A percentile compares a stretch with the other conserved stretches of the same genome.
These are phyloP conservation scores for Herpailurus yagouaroundi DNA, from an alignment of 2,113 vertebrate species.

Conservation along the genomic window DNA sequence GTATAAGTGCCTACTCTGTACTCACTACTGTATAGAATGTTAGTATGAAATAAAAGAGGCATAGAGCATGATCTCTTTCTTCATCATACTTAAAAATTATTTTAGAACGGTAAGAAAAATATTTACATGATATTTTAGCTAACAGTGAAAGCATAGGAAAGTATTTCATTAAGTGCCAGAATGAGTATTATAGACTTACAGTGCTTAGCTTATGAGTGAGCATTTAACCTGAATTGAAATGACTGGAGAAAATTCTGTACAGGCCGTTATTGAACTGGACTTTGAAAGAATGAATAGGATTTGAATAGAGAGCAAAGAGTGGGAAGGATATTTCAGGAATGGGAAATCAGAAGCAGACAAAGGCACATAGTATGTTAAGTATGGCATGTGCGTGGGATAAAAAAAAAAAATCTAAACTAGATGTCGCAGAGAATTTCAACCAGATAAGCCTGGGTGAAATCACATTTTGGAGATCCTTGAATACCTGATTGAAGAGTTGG, in stretches of 20 bases:
- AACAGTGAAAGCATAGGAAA: background rate
- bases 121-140: background rate
- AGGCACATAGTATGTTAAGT: background rate
- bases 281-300: background rate
- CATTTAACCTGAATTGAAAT: background rate
- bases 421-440: background rate
- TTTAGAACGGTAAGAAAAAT: background rate
- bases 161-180: background rate
- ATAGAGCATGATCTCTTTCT: background rate
- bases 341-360: background rate
- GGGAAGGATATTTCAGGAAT: background rate
- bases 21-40: background rate
- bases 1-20: background rate
- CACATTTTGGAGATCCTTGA: background rate
- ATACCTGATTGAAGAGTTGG: background rate
- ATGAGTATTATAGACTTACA: background rate
- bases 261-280: background rate
- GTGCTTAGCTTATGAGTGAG: background rate
- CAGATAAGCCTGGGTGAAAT: background rate
- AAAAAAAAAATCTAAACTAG: background rate
- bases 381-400: background rate
- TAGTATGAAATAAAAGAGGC: background rate
- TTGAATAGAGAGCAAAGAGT: background rate
- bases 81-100: background rate
- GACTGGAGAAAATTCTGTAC: background rate